A percentile compares a stretch with the other conserved stretches of the same genome.
phyloP scores from a whole-genome alignment of 2,797 vertebrate genomes.

The Tokudaia muenninki region DNA sequence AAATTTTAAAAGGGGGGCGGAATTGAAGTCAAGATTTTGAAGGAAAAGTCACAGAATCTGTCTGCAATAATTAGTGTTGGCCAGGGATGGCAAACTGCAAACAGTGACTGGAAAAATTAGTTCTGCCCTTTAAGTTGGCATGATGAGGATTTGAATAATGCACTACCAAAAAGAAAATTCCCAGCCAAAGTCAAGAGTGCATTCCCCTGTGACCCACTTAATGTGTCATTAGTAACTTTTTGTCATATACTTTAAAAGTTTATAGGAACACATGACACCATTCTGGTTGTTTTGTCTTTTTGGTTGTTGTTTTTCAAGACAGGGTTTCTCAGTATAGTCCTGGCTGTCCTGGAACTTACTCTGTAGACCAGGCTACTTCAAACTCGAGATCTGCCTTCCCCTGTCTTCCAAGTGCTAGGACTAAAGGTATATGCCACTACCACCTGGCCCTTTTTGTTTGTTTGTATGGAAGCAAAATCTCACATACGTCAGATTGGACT shows the following conservation, averaged over 20 bases:
- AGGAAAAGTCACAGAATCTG: conserved; percentile 75
- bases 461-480: background rate
- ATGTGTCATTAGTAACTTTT: conserved; percentile 17
- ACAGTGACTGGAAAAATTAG: conserved; percentile 56
- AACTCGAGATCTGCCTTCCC: background rate
- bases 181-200: conserved; percentile 53
- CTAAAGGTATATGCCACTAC: background rate
- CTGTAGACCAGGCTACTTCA: background rate
- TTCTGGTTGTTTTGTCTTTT: background rate
- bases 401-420: background rate
- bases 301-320: background rate
- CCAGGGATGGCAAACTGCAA: conserved; percentile 56
- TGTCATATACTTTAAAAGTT: conserved; percentile 23
- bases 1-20: conserved; percentile 49
- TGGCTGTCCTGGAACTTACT: background rate
- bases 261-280: background rate
- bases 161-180: conserved; percentile 1
- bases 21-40: conserved; percentile 65
- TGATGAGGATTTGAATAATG: conserved; percentile 49
- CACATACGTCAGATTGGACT: background rate
- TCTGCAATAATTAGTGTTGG: conserved; percentile 66
- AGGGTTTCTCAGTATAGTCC: background rate
- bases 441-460: background rate
- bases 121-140: conserved; percentile 47
- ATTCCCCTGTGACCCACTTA: conserved; percentile 53